phyloP scores from a whole-genome alignment of 2,888 invertebrate genomes.

The Strigamia maritima region DNA sequence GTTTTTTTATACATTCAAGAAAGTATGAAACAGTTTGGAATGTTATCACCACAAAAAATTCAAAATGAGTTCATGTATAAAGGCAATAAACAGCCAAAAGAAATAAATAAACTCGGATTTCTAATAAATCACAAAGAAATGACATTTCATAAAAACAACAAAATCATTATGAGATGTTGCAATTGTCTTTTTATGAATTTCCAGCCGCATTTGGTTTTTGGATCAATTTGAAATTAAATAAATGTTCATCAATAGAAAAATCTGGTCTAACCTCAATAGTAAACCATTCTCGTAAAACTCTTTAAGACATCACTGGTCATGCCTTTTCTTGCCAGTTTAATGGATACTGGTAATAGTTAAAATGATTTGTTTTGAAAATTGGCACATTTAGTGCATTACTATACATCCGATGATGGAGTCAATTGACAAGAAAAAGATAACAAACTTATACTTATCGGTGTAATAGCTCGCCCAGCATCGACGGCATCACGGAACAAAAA shows the following conservation, averaged over 20 bases:
- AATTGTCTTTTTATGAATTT: background rate
- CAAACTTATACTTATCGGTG: too few species aligned
- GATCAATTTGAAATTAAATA: background rate
- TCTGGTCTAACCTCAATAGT: background rate
- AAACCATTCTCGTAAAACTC: background rate
- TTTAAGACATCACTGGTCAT: background rate
- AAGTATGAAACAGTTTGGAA: background rate
- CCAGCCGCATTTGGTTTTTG: background rate
- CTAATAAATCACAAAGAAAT: background rate
- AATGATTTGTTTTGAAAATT: too few species aligned
- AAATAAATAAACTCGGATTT: background rate
- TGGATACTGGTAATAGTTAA: too few species aligned
- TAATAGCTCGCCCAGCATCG: too few species aligned
- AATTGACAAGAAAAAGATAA: too few species aligned
- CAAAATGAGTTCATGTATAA: background rate
- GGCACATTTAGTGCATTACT: too few species aligned
- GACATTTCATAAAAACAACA: too few species aligned
- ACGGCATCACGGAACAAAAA: too few species aligned
- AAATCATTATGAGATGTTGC: background rate
- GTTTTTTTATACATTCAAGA: too few species aligned
- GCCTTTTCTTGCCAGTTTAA: background rate
- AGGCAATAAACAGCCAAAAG: background rate
- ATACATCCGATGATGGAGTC: too few species aligned
- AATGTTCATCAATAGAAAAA: background rate
- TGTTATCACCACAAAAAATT: background rate